Evolutionary conservation across 2,888 invertebrate genomes (phyloP).

Genomic region (Synergus gifuensis): DNA sequence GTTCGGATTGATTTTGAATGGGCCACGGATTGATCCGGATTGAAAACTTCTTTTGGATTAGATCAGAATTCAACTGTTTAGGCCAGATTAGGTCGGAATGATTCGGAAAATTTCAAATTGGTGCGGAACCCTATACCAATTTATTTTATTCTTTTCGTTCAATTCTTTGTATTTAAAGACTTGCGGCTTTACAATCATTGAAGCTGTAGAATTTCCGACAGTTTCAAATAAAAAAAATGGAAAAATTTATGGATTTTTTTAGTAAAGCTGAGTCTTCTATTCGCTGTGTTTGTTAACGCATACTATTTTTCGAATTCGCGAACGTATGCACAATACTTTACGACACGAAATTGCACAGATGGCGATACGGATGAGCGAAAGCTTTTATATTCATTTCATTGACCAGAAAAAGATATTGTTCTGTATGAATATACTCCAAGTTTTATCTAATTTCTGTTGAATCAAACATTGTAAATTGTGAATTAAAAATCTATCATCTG

Average conservation of each 20-base stretch:
- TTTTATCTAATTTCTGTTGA: not conserved
- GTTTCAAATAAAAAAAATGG: not conserved
- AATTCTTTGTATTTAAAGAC: not conserved
- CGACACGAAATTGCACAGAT: conserved; percentile 4
- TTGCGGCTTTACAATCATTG: not conserved
- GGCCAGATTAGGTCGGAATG: no score
- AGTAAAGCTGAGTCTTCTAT: not conserved
- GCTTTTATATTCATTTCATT: conserved; percentile 15
- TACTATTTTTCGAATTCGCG: conserved; percentile 6
- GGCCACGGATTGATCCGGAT: no score
- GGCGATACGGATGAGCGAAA: conserved; percentile 1
- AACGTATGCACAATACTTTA: conserved; percentile 15
- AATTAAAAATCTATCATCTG: not conserved
- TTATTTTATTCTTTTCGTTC: no score
- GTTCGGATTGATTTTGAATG: no score
- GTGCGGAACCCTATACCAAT: no score
- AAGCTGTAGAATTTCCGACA: not conserved
- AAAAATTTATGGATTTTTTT: not conserved
- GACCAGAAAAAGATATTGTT: not conserved
- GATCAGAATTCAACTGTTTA: no score
- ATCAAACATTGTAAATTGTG: not conserved
- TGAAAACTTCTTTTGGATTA: no score
- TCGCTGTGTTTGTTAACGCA: not conserved
- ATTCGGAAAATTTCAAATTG: no score
- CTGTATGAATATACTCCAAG: not conserved